Conservation (phyloP, 2,888 invertebrate species). For the Drosophila prostipennis region DNA sequence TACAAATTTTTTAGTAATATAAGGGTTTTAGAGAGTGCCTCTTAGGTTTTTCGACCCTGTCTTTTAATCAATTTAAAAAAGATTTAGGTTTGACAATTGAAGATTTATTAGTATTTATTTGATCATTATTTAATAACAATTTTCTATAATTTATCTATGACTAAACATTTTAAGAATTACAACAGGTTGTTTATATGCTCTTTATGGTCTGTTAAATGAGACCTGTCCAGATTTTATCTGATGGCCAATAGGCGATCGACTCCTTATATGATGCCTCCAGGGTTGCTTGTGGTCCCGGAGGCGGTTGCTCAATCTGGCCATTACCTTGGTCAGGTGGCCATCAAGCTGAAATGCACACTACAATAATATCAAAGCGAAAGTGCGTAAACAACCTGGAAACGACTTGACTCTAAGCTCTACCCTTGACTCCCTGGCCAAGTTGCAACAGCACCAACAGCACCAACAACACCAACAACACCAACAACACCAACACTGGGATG, state of each 20-base stretch:
- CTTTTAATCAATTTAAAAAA: no score
- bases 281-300: not conserved
- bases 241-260: conserved; percentile 2
- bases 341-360: conserved; percentile 60
- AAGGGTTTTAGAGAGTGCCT: no score
- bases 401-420: conserved; percentile 36
- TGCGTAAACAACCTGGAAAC: conserved; percentile 75
- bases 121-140: no score
- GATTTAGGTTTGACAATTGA: no score
- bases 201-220: not conserved
- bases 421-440: conserved; percentile 25
- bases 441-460: conserved; percentile 9
- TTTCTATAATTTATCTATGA: no score
- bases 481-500: conserved; percentile 24
- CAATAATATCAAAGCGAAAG: conserved; percentile 82
- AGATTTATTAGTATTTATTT: no score
- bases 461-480: conserved; percentile 42
- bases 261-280: not conserved
- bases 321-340: conserved; percentile 42
- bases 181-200: not conserved
- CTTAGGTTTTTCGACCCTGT: no score
- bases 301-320: conserved; percentile 28
- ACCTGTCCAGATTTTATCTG: not conserved
- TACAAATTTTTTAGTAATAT: no score
- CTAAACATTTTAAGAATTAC: no score